These are phyloP conservation scores for Phalacrocorax brasilianus DNA, from an alignment of 2,113 vertebrate genomes.

Conservation along the genomic window DNA sequence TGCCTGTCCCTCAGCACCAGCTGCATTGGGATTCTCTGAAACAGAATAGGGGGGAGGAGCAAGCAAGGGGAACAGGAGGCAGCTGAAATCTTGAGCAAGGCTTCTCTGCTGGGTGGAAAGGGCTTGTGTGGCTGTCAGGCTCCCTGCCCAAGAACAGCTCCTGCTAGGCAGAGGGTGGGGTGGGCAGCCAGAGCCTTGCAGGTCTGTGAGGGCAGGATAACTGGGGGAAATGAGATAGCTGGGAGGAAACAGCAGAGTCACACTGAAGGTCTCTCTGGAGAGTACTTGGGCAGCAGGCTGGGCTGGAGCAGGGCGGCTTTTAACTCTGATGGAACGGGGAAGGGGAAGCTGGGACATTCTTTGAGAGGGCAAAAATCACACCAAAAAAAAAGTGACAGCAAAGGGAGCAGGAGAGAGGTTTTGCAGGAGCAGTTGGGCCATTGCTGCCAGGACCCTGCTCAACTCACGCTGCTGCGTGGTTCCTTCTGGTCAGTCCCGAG, in stretches of 20 bases:
- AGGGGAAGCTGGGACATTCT: neutral
- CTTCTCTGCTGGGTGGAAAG: neutral
- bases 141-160: neutral
- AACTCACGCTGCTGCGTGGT: fast-evolving
- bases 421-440: neutral
- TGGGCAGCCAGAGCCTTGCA: neutral
- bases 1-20: neutral
- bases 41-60: neutral
- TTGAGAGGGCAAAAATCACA: neutral
- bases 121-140: neutral
- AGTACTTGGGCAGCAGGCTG: neutral
- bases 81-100: neutral
- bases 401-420: neutral
- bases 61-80: neutral
- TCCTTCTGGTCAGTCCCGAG: neutral
- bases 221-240: neutral
- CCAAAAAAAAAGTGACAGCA: neutral
- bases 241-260: neutral
- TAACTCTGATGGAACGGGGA: neutral
- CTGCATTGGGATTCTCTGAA: neutral
- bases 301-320: neutral
- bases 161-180: neutral
- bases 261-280: neutral
- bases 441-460: neutral
- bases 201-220: neutral